These are phyloP conservation scores for Oenanthe melanoleuca DNA, from an alignment of 2,113 vertebrate species.

Conservation along the genomic window DNA sequence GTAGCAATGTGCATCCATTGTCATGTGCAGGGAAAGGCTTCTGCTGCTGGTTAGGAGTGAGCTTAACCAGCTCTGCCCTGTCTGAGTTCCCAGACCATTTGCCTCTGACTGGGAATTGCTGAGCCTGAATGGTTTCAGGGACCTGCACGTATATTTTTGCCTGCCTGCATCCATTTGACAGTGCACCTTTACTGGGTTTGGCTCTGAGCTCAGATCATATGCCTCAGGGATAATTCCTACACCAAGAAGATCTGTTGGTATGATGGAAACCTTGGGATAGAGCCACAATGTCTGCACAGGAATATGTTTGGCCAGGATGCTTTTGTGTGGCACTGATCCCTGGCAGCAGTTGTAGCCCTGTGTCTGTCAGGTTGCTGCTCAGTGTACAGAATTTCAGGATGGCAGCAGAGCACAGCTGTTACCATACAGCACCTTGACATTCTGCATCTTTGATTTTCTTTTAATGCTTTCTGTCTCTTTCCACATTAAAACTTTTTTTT, in stretches of 20 bases:
- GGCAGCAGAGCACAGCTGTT: constrained; percentile 44
- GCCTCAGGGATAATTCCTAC: not conserved
- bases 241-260: not conserved
- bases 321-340: constrained; percentile 50
- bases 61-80: not conserved
- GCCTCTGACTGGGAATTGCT: not conserved
- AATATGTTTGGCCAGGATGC: constrained; percentile 6
- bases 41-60: not conserved
- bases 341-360: constrained; percentile 10
- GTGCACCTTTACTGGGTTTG: not conserved
- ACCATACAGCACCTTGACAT: constrained; percentile 25
- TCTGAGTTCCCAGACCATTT: not conserved
- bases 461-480: not conserved
- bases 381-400: constrained; percentile 24
- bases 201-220: not conserved
- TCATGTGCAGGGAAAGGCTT: not conserved
- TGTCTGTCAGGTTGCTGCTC: constrained; percentile 48
- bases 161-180: not conserved
- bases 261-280: constrained; percentile 39
- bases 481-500: not conserved
- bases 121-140: not conserved
- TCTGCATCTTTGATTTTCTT: not conserved
- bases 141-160: not conserved
- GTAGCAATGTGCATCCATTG: not conserved
- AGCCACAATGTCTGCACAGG: constrained; percentile 11